phyloP scores from a whole-genome alignment of 2,113 vertebrate genomes.

The Limanda limanda region DNA sequence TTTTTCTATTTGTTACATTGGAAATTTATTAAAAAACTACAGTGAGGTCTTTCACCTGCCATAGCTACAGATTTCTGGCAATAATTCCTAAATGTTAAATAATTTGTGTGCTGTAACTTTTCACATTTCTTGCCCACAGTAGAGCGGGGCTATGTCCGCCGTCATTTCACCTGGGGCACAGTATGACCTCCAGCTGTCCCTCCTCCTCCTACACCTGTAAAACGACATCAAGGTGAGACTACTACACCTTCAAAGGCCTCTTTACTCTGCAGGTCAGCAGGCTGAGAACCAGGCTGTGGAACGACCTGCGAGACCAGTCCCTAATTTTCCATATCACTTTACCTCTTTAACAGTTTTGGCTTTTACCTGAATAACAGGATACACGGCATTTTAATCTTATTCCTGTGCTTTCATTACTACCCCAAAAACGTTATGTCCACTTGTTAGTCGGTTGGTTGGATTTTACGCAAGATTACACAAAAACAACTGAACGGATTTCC shows the following conservation, averaged over 20 bases:
- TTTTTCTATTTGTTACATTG: neutral
- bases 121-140: slow-evolving; percentile 41
- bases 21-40: neutral
- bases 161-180: slow-evolving; percentile 81
- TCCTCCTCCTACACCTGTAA: slow-evolving; percentile 83
- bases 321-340: neutral
- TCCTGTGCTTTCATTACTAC: too few relatives aligned
- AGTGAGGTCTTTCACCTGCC: neutral
- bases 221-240: slow-evolving; percentile 85
- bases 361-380: neutral
- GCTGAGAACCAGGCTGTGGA: neutral
- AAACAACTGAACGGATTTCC: too few relatives aligned
- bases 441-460: too few relatives aligned
- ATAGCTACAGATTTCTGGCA: neutral
- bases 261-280: neutral
- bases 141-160: slow-evolving; percentile 54
- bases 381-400: too few relatives aligned
- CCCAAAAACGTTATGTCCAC: too few relatives aligned
- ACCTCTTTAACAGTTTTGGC: neutral
- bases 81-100: neutral
- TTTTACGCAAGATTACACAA: too few relatives aligned
- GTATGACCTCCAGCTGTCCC: slow-evolving; percentile 84
- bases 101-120: neutral
- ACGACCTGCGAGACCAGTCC: neutral
- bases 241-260: neutral